phyloP scores from a whole-genome alignment of 2,888 invertebrate genomes.

The Aethes cnicana region DNA sequence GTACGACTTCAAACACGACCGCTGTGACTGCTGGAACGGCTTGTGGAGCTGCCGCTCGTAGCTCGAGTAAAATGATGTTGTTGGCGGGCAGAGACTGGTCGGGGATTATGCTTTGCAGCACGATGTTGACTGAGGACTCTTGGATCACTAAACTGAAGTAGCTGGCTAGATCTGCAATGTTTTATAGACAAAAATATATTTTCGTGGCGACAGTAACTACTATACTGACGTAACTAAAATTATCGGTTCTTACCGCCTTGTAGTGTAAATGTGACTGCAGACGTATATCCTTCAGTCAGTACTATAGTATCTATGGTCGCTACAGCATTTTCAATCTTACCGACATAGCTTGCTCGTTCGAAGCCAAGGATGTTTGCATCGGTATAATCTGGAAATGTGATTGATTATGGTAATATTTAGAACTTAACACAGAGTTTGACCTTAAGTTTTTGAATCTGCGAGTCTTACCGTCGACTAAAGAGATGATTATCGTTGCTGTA shows the following conservation, averaged over 20 bases:
- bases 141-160: constrained; percentile 25
- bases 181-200: constrained; percentile 33
- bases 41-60: constrained; percentile 36
- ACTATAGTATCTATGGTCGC: constrained; percentile 27
- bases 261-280: constrained; percentile 29
- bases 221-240: too few species aligned
- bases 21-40: constrained; percentile 33
- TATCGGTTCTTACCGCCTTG: constrained; percentile 31
- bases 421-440: neutral
- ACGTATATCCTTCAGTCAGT: constrained; percentile 33
- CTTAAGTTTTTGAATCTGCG: neutral
- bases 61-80: constrained; percentile 35
- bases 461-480: constrained; percentile 31
- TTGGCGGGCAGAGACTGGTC: constrained; percentile 35
- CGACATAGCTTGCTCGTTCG: constrained; percentile 36
- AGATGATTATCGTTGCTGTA: constrained; percentile 40
- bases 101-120: constrained; percentile 31
- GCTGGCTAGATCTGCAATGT: too few species aligned
- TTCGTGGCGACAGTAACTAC: too few species aligned
- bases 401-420: too few species aligned
- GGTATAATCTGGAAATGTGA: constrained; percentile 33
- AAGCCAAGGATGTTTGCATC: constrained; percentile 35
- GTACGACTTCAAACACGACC: constrained; percentile 31
- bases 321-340: constrained; percentile 30
- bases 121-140: constrained; percentile 33